These are phyloP conservation scores for Brevimyrus niger DNA, from an alignment of 2,113 vertebrate genomes.

Conservation along the genomic window DNA sequence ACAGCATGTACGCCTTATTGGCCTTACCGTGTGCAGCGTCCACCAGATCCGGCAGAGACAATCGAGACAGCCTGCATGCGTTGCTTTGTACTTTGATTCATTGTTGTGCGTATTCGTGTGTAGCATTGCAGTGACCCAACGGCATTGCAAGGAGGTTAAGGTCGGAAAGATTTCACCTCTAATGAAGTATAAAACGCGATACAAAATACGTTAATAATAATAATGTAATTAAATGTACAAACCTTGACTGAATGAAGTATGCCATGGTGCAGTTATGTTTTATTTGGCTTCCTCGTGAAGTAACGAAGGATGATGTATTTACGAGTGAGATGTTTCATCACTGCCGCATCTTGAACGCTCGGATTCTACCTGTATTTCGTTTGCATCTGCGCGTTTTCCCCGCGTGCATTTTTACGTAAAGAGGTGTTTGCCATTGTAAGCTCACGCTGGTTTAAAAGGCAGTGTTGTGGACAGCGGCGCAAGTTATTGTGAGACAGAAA, in stretches of 20 bases:
- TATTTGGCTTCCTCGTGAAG: not conserved
- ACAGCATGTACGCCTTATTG: not conserved
- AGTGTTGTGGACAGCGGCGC: not conserved
- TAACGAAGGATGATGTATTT: not conserved
- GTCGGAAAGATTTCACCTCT: not conserved
- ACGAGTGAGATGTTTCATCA: not conserved
- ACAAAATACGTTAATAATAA: not conserved
- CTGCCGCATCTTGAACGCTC: not conserved
- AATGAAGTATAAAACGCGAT: not conserved
- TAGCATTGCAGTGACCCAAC: not conserved
- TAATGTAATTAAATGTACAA: not conserved
- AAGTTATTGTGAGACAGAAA: not conserved
- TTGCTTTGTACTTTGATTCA: conserved; percentile 24
- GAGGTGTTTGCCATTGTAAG: not conserved
- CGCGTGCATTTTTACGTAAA: not conserved
- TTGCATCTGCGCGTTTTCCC: not conserved
- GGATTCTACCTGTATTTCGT: not conserved
- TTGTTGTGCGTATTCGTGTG: conserved; percentile 15
- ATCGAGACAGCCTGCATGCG: conserved; percentile 6
- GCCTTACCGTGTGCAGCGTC: not conserved
- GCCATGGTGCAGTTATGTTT: not conserved
- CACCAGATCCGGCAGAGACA: conserved; percentile 17
- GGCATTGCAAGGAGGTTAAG: not conserved
- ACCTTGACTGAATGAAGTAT: not conserved
- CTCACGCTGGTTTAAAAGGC: not conserved